phyloP scores from a whole-genome alignment of 2,113 vertebrate genomes.

The Coturnix japonica region DNA sequence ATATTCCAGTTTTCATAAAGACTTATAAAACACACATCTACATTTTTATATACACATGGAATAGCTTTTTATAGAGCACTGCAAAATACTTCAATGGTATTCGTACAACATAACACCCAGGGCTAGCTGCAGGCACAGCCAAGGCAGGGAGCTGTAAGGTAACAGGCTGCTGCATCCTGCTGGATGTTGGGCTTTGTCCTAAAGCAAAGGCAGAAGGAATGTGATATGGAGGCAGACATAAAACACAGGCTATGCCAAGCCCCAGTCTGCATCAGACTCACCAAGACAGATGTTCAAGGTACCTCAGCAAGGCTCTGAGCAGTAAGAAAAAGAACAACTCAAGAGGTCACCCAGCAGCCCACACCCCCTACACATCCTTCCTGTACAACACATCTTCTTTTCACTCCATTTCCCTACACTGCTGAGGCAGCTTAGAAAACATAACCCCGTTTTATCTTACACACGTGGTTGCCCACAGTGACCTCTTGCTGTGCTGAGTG shows the following conservation, averaged over 20 bases:
- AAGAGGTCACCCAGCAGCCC: neutral
- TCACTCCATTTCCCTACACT: neutral
- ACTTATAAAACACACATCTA: neutral
- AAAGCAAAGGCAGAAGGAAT: neutral
- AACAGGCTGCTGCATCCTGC: neutral
- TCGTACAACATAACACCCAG: neutral
- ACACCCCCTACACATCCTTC: fast-evolving
- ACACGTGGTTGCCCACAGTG: neutral
- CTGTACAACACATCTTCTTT: fast-evolving
- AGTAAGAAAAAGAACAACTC: neutral
- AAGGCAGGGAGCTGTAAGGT: neutral
- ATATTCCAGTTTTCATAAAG: neutral
- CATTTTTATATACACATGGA: neutral
- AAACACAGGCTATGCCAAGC: neutral
- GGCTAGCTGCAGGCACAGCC: neutral
- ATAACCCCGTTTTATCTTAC: neutral
- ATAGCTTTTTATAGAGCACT: neutral
- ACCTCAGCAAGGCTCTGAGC: neutral
- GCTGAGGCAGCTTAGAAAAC: neutral
- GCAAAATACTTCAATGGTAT: fast-evolving
- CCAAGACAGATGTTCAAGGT: neutral
- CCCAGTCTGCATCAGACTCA: neutral
- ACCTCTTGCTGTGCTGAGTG: neutral
- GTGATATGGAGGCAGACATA: neutral
- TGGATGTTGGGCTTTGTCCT: neutral